These are phyloP conservation scores for Cenopis cana DNA, from an alignment of 2,888 invertebrate species.

Conservation along the genomic window DNA sequence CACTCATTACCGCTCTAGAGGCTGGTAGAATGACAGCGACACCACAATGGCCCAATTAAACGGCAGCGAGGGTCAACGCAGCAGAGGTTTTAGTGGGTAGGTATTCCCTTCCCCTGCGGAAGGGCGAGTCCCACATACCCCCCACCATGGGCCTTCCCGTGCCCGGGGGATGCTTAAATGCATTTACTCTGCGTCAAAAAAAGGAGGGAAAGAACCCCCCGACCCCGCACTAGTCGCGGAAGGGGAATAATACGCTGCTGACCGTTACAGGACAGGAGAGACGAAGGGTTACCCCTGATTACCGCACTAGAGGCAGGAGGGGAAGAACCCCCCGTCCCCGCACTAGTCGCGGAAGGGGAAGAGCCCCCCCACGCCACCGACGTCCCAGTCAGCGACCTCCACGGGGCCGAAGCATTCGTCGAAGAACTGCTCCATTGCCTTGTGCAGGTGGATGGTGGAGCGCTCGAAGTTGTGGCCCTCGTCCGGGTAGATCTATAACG, in stretches of 20 bases:
- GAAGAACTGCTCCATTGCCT: conserved; percentile 94
- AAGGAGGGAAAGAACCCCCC: conserved; percentile 13
- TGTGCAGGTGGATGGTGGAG: conserved; percentile 91
- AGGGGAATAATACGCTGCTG: too few relatives aligned
- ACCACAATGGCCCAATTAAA: too few relatives aligned
- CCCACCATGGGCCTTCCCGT: too few relatives aligned
- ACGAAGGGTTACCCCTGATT: too few relatives aligned
- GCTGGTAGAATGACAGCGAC: too few relatives aligned
- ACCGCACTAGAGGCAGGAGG: conserved; percentile 19
- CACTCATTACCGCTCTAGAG: background rate
- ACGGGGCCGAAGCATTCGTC: conserved; percentile 92
- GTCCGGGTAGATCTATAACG: conserved; percentile 92
- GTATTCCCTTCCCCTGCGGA: too few relatives aligned
- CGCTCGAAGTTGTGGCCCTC: conserved; percentile 91
- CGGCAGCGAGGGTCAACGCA: too few relatives aligned
- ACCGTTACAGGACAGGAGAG: too few relatives aligned
- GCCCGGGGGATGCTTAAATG: too few relatives aligned
- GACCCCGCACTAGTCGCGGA: conserved; percentile 67
- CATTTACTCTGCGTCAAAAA: too few relatives aligned
- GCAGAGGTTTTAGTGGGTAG: too few relatives aligned
- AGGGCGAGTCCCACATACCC: too few relatives aligned
- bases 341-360: conserved; percentile 81
- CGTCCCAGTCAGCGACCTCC: conserved; percentile 89
- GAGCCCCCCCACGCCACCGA: conserved; percentile 82
- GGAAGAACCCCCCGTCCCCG: conserved; percentile 7